Evolutionary conservation across 2,888 invertebrate genomes (phyloP), one percentile per base, ranked within the genome.

Genomic region (Aspidiotus destructor): DNA sequence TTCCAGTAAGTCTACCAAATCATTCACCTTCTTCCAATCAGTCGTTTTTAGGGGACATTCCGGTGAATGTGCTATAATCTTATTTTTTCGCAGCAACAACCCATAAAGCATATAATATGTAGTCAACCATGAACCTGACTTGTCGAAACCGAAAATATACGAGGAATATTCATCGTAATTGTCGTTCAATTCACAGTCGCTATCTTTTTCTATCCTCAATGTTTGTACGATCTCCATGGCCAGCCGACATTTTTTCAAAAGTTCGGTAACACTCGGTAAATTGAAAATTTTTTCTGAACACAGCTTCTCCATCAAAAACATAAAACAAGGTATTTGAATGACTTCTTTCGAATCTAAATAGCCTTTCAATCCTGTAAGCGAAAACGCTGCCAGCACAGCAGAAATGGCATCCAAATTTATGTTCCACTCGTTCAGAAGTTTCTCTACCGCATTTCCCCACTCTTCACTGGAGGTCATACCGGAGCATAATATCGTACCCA

Each of bases 61-160:
- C 2, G 76, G 73, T 65, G 77, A 74, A 17, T 40, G 8, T 55
- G 75, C 75, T 13, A 77, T 77, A 8, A 79, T 71, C 52, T 79
- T 75, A 0, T 76, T 75, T 62, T 76, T 76, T 8, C 79, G 74
- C 1, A 76, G 70, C 7, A 76, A 73, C 70, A 80, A 75, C 73
- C 78, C 73, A 69, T 80, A 79, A 7, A 80, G 72, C 79, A 80
- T 79, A 9, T 76, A 76, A 62, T 80, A 79, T 0, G 80, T 80
- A 2, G 79, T 78, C 28, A 78, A 78, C 80, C 80, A 80, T 28
- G 79, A 75, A 75, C 71, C 68, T n/a, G 72, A 72, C 52, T 73
- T 72, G 16, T 74, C 74, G 62, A 71, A 62, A 11, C 63, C 61
- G 17, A 74, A 67, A 53, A 71, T 69, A 9, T 69, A 71, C 57